Percentiles rank a stretch among this genome's conserved stretches.
These are phyloP conservation scores for Takifugu bimaculatus DNA, from an alignment of 2,113 vertebrate species.

Conservation along the genomic window DNA sequence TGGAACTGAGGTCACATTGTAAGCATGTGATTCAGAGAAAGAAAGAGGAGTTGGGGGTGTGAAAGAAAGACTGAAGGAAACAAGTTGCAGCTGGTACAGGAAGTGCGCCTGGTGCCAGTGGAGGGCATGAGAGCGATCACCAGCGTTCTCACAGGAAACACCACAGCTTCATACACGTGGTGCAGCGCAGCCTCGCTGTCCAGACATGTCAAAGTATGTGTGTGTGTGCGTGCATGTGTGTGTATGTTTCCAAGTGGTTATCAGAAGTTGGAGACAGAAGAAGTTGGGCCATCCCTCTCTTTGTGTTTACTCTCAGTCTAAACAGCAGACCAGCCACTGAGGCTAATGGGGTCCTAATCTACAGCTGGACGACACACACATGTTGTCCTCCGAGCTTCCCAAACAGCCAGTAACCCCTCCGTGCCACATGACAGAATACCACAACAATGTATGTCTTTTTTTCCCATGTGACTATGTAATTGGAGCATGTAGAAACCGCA, in stretches of 20 bases:
- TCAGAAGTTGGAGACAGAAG: constrained; percentile 57
- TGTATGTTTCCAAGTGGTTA: constrained; percentile 25
- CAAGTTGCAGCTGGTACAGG: constrained; percentile 68
- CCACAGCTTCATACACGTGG: constrained; percentile 18
- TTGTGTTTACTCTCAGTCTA: constrained; percentile 72
- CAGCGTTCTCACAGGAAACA: constrained; percentile 42
- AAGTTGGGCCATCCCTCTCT: constrained; percentile 59
- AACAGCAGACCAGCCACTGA: constrained; percentile 71
- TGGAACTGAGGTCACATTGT: no score
- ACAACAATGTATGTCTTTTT: neutral
- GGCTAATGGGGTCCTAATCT: constrained; percentile 76
- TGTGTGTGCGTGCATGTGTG: constrained; percentile 16
- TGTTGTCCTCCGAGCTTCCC: constrained; percentile 47
- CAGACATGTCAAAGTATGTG: neutral
- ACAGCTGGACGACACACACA: constrained; percentile 68
- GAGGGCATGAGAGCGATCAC: constrained; percentile 55
- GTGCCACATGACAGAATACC: constrained; percentile 37
- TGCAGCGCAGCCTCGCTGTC: neutral
- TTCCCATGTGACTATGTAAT: neutral
- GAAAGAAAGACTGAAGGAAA: constrained; percentile 24
- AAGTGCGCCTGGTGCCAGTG: constrained; percentile 59
- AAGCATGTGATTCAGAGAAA: neutral
- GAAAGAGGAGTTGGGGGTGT: neutral
- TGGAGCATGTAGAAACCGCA: no score
- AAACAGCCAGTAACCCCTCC: constrained; percentile 34